phyloP scores from a whole-genome alignment of 2,113 vertebrate genomes.

The Cettia cetti region DNA sequence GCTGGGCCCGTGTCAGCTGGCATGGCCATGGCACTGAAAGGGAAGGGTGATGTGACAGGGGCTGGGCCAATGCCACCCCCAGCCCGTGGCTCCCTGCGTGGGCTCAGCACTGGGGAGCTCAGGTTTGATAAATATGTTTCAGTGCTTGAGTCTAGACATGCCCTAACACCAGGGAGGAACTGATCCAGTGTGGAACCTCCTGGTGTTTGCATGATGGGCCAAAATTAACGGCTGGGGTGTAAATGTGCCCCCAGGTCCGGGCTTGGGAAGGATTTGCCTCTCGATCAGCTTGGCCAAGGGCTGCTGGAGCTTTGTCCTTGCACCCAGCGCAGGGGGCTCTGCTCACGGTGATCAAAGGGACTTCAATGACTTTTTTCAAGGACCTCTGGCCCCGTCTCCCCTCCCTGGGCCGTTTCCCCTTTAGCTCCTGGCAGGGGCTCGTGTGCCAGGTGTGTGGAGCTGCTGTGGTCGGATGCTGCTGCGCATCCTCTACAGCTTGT shows the following conservation, averaged over 20 bases:
- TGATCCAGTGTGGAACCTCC: rapidly evolving
- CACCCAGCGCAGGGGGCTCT: not conserved
- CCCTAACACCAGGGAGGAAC: not conserved
- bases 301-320: not conserved
- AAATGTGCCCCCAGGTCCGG: not conserved
- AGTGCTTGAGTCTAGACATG: not conserved
- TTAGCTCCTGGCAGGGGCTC: not conserved
- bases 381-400: not conserved
- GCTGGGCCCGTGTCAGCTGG: rapidly evolving
- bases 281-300: rapidly evolving
- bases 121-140: rapidly evolving
- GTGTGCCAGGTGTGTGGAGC: rapidly evolving
- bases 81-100: rapidly evolving
- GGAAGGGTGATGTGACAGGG: not conserved
- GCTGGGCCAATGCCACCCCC: not conserved
- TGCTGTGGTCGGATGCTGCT: not conserved
- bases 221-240: not conserved
- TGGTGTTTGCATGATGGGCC: rapidly evolving
- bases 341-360: rapidly evolving
- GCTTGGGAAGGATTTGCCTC: not conserved
- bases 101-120: not conserved
- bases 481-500: not conserved
- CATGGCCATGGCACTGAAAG: not conserved
- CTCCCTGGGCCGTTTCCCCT: not conserved
- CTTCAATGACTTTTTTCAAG: rapidly evolving